Evolutionary conservation across 2,888 invertebrate genomes (phyloP).

Genomic region (Drosophila glabriapex): DNA sequence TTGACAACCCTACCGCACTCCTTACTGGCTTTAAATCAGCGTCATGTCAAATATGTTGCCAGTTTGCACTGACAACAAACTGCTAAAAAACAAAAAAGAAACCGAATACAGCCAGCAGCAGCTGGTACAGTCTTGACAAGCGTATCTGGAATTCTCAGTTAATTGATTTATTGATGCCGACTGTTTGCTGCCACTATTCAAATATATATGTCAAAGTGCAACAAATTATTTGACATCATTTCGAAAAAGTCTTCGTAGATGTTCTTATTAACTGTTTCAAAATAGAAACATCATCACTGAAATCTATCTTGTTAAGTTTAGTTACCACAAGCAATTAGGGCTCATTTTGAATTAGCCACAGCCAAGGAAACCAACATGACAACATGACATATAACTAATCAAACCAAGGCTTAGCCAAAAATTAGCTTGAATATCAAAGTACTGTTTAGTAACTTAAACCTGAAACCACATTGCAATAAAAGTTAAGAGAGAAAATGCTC

Average conservation of each 20-base stretch:
- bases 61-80: conserved; percentile 50
- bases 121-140: conserved; percentile 29
- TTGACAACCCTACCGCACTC: conserved; percentile 48
- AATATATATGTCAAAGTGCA: background rate
- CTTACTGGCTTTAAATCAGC: conserved; percentile 57
- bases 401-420: background rate
- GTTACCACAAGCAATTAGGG: background rate
- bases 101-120: conserved; percentile 3
- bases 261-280: background rate
- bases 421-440: background rate
- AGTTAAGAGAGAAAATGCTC: background rate
- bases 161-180: background rate
- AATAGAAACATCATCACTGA: background rate
- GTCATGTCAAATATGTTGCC: conserved; percentile 68
- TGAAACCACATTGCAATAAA: background rate
- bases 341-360: background rate
- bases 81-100: conserved; percentile 7
- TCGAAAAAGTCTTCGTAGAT: background rate
- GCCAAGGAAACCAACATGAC: background rate
- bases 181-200: background rate
- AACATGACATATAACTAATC: background rate
- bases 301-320: background rate
- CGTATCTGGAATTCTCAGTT: background rate
- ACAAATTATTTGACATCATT: background rate
- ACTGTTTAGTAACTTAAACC: background rate